These are phyloP conservation scores for Sigmodon hispidus DNA, from an alignment of 2,113 vertebrate genomes.

Conservation along the genomic window DNA sequence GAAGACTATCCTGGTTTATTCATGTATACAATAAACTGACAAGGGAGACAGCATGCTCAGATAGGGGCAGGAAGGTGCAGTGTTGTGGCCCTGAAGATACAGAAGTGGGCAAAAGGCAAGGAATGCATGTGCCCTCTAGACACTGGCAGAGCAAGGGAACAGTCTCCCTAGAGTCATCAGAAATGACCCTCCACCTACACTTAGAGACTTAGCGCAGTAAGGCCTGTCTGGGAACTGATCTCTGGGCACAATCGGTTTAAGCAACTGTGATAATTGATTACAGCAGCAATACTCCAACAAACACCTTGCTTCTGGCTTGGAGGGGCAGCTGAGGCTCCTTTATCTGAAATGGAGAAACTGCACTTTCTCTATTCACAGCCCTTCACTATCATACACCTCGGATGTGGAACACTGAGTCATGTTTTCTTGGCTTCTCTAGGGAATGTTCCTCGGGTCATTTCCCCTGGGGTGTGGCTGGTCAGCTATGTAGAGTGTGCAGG, in stretches of 20 bases:
- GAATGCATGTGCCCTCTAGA: not conserved
- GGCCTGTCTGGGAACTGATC: not conserved
- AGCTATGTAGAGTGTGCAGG: not conserved
- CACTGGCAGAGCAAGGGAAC: not conserved
- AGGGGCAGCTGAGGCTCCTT: not conserved
- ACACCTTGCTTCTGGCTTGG: not conserved
- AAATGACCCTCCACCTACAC: not conserved
- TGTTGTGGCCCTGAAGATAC: not conserved
- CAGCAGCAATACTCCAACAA: not conserved
- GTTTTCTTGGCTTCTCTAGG: not conserved
- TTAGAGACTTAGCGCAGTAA: not conserved
- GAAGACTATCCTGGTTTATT: not conserved
- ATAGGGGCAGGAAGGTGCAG: not conserved
- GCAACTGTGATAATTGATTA: not conserved
- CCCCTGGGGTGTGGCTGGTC: not conserved
- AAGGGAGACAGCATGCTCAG: not conserved
- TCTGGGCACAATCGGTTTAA: not conserved
- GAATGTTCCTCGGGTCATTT: not conserved
- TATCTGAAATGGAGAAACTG: not conserved
- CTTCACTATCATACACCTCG: not conserved
- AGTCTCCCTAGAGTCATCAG: not conserved
- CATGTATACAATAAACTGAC: not conserved
- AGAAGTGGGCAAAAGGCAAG: not conserved
- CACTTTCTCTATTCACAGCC: not conserved
- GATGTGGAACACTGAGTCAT: not conserved